These are phyloP conservation scores for Listronotus bonariensis DNA, from an alignment of 1,140 invertebrate genomes.

Conservation along the genomic window DNA sequence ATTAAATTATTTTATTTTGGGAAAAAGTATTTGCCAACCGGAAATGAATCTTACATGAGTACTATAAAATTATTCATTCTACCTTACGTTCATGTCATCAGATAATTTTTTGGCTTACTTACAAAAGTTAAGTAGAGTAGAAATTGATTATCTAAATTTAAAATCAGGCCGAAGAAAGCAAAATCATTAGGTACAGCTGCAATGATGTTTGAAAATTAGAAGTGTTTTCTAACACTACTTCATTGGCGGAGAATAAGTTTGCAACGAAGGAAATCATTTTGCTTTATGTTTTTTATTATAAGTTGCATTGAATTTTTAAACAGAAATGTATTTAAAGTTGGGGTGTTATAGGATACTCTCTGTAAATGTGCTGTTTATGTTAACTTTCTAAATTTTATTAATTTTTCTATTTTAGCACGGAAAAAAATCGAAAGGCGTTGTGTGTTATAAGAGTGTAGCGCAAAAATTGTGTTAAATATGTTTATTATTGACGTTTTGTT, in stretches of 20 bases:
- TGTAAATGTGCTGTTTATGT: no score
- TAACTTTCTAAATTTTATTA: no score
- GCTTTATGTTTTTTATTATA: no score
- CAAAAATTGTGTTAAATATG: no score
- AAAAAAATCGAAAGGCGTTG: no score
- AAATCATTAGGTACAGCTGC: conserved; percentile 16
- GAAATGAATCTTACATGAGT: conserved; percentile 20
- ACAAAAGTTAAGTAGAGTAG: conserved; percentile 25
- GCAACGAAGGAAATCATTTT: no score
- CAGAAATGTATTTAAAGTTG: no score
- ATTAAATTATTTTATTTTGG: conserved; percentile 18
- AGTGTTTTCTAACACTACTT: background rate
- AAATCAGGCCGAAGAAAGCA: conserved; percentile 21
- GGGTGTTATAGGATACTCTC: no score
- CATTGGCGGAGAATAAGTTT: background rate
- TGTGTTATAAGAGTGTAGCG: no score
- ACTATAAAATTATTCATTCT: conserved; percentile 25
- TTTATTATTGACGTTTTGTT: no score
- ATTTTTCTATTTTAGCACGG: no score
- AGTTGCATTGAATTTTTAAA: no score
- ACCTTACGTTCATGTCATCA: conserved; percentile 23
- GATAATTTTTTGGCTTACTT: conserved; percentile 24
- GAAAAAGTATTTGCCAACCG: conserved; percentile 19
- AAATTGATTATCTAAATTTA: conserved; percentile 31
- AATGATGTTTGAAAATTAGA: conserved; percentile 5